Percentiles rank a stretch among this genome's conserved stretches.
Conservation (phyloP, 2,888 invertebrate genomes). For the Clepsis dumicolana region DNA sequence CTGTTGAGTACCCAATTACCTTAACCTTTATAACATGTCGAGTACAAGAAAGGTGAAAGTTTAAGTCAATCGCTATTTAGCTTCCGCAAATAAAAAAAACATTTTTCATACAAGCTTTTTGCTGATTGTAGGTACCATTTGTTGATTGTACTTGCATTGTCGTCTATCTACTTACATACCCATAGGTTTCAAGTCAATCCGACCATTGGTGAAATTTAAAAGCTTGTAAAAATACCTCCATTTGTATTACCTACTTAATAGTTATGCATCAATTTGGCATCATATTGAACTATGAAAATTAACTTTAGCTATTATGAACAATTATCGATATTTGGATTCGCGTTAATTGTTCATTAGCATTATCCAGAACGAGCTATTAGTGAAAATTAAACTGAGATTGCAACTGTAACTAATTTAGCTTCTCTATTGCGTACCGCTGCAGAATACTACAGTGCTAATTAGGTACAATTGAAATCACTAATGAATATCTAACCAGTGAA, state of each 20-base stretch:
- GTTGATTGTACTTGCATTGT: background rate
- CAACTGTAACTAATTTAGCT: constrained; percentile 48
- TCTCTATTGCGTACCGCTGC: constrained; percentile 51
- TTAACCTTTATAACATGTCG: background rate
- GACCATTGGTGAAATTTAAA: too few relatives aligned
- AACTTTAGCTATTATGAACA: constrained; percentile 8
- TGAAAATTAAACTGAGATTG: constrained; percentile 57
- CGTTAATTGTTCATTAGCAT: constrained; percentile 55
- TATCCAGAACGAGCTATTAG: constrained; percentile 61
- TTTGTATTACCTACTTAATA: too few relatives aligned
- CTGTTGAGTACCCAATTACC: constrained; percentile 25
- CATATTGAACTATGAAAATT: background rate
- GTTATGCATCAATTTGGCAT: background rate
- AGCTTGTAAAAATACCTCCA: too few relatives aligned
- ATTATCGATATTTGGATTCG: constrained; percentile 26
- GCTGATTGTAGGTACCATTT: too few relatives aligned
- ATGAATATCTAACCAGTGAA: constrained; percentile 21
- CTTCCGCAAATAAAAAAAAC: background rate
- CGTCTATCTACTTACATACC: too few relatives aligned
- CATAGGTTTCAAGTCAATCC: too few relatives aligned
- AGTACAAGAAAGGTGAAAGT: constrained; percentile 21
- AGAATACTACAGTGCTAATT: constrained; percentile 22
- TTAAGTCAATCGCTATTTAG: background rate
- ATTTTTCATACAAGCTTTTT: too few relatives aligned
- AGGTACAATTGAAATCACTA: constrained; percentile 23